Percentiles rank a stretch among this genome's conserved stretches.
Conservation (phyloP, 2,113 vertebrate species). For the Bothrops jararaca region DNA sequence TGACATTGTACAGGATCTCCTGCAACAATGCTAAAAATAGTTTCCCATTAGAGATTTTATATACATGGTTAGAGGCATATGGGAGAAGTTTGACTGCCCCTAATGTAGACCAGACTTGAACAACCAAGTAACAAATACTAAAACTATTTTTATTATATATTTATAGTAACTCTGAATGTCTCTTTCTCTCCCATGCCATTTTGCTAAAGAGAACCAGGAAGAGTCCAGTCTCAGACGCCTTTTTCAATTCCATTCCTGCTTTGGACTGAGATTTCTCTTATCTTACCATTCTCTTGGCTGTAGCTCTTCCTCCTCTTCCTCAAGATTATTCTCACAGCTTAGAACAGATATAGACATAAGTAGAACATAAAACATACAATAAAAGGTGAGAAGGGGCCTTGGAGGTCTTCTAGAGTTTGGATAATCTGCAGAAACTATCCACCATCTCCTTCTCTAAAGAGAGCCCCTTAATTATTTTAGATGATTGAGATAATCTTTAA, state of each 20-base stretch:
- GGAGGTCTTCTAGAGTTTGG: background rate
- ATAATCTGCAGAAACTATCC: background rate
- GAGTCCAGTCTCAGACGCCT: background rate
- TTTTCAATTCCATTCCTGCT: background rate
- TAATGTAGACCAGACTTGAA: background rate
- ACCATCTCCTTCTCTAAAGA: background rate
- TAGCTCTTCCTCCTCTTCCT: background rate
- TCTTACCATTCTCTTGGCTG: background rate
- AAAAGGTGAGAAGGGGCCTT: background rate
- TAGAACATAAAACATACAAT: background rate
- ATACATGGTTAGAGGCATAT: background rate
- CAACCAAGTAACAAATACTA: background rate
- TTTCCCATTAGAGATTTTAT: background rate
- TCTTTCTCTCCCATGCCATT: background rate
- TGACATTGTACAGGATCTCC: background rate
- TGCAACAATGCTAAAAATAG: background rate
- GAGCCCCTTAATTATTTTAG: background rate
- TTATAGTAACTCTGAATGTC: background rate
- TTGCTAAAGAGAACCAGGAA: background rate
- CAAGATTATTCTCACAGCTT: background rate
- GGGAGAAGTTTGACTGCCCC: background rate
- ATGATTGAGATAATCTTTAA: background rate
- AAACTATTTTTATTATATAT: background rate
- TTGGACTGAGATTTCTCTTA: background rate
- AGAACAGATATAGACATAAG: background rate